phyloP scores from a whole-genome alignment of 1,140 invertebrate species.

The Drosophila serrata region DNA sequence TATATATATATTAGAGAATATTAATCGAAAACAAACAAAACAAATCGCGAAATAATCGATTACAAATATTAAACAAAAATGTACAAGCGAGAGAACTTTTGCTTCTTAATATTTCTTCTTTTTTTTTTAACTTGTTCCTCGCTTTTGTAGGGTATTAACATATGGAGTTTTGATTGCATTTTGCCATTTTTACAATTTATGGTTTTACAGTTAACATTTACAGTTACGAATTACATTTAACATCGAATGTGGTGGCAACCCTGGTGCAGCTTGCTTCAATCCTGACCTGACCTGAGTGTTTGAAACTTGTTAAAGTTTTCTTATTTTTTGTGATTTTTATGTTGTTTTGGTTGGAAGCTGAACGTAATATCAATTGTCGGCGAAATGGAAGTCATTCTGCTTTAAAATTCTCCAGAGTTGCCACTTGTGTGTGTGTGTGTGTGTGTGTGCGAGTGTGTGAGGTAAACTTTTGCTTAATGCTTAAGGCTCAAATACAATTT shows the following conservation, averaged over 20 bases:
- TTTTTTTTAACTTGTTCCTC: neutral
- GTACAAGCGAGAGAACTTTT: conserved; percentile 36
- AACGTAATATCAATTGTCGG: conserved; percentile 49
- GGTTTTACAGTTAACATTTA: conserved; percentile 47
- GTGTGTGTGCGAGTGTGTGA: conserved; percentile 29
- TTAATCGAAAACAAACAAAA: conserved; percentile 51
- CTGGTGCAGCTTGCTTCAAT: conserved; percentile 22
- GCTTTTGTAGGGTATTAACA: conserved; percentile 18
- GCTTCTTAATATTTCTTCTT: neutral
- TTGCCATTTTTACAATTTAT: conserved; percentile 50
- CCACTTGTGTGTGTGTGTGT: conserved; percentile 18
- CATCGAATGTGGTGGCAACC: conserved; percentile 45
- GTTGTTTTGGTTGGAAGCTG: conserved; percentile 48
- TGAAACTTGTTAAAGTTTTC: conserved; percentile 40
- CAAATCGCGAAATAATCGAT: conserved; percentile 39
- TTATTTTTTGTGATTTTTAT: conserved; percentile 4
- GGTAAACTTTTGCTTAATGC: conserved; percentile 38
- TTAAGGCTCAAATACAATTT: conserved; percentile 42
- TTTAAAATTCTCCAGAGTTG: conserved; percentile 22
- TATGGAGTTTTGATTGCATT: conserved; percentile 48
- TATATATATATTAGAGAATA: conserved; percentile 51
- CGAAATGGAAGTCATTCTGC: conserved; percentile 19
- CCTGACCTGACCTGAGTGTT: conserved; percentile 47
- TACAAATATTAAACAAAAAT: conserved; percentile 42
- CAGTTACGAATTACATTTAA: conserved; percentile 53